These are phyloP conservation scores for Ancistrus triradiatus DNA, from an alignment of 2,113 vertebrate species.

Conservation along the genomic window DNA sequence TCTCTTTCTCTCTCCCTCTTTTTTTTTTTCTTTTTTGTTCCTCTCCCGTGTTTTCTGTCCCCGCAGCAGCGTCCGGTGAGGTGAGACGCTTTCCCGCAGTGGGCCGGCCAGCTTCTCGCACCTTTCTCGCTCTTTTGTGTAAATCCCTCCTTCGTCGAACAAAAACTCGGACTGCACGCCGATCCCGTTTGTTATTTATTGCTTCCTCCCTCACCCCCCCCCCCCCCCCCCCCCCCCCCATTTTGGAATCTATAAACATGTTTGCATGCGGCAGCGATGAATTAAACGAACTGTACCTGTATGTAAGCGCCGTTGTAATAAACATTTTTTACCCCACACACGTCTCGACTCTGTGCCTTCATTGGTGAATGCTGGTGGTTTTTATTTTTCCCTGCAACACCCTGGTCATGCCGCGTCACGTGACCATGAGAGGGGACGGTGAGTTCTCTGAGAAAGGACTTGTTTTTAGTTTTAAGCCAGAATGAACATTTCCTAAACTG, in stretches of 20 bases:
- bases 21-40: background rate
- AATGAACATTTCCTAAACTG: no score
- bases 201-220: background rate
- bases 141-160: no score
- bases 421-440: background rate
- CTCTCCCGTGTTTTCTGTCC: conserved; percentile 8
- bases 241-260: conserved; percentile 17
- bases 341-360: conserved; percentile 21
- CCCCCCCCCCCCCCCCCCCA: background rate
- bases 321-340: conserved; percentile 48
- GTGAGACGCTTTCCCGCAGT: conserved; percentile 3
- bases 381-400: background rate
- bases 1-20: conserved; percentile 5
- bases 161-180: no score
- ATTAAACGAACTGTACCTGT: conserved; percentile 17
- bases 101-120: background rate
- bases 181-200: background rate
- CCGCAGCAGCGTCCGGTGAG: conserved; percentile 20
- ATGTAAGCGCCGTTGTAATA: conserved; percentile 56
- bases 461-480: no score
- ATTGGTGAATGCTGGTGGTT: background rate
- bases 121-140: background rate
- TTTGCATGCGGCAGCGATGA: conserved; percentile 19
- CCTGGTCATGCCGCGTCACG: no score
- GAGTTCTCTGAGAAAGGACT: no score